These are phyloP conservation scores for Trididemnum clinides DNA, from an alignment of 23 tunicate species.

Conservation along the genomic window DNA sequence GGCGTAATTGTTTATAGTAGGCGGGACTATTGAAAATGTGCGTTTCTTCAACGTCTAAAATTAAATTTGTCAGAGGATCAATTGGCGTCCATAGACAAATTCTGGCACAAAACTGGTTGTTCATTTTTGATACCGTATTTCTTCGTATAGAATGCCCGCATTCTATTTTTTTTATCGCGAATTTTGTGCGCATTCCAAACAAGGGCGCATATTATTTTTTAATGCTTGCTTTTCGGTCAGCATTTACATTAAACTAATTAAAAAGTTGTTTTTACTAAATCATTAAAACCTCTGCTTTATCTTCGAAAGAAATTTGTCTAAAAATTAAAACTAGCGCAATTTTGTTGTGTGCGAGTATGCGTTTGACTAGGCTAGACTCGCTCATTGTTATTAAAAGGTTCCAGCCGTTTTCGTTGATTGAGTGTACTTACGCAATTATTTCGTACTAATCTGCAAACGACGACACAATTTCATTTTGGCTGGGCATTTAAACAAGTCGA, in stretches of 20 bases:
- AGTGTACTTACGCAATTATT: conserved; percentile 11
- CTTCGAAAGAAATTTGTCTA: conserved; percentile 4
- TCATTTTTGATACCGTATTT: background rate
- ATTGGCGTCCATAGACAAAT: no score
- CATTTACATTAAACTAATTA: background rate
- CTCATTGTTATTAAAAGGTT: conserved; percentile 9
- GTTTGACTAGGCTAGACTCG: background rate
- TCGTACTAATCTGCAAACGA: conserved; percentile 1
- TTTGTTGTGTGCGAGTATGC: conserved; percentile 1
- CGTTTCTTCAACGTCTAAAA: no score
- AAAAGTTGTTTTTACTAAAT: no score
- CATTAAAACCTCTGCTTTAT: background rate
- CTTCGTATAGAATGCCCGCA: background rate
- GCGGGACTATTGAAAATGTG: no score
- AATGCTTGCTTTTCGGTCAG: background rate
- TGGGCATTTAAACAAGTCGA: conserved; percentile 4
- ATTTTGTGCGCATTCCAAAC: conserved; percentile 8
- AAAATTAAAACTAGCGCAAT: conserved; percentile 9
- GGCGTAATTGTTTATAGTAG: no score
- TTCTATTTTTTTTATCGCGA: conserved; percentile 10
- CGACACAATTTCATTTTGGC: conserved; percentile 16
- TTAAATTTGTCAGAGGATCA: no score
- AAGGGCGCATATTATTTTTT: background rate
- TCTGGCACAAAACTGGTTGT: no score
- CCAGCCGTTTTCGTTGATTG: background rate